Evolutionary conservation across 2,113 vertebrate species (phyloP).

Genomic region (Sinosuthora webbiana): DNA sequence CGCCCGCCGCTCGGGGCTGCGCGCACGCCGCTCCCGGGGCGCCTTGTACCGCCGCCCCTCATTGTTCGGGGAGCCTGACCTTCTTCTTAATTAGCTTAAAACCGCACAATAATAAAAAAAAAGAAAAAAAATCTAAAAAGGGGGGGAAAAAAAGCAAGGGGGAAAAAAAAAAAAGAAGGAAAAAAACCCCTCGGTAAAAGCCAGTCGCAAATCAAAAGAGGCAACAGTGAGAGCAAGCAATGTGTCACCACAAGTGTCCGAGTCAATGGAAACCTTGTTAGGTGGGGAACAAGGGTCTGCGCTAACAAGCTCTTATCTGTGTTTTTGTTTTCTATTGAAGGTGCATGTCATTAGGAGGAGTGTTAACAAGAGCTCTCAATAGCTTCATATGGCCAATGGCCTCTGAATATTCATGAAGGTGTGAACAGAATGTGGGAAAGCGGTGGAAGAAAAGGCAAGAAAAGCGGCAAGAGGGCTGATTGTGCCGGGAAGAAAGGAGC

Average conservation of each 20-base stretch:
- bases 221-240: constrained; percentile 58
- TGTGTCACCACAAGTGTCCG: constrained; percentile 62
- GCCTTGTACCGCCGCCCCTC: neutral
- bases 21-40: neutral
- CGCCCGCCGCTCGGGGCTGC: neutral
- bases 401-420: constrained; percentile 73
- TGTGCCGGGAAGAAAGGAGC: constrained; percentile 31
- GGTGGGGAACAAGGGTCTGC: constrained; percentile 53
- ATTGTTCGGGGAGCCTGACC: constrained; percentile 10
- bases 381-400: constrained; percentile 50
- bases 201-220: constrained; percentile 50
- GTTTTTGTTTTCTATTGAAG: constrained; percentile 66
- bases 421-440: constrained; percentile 70
- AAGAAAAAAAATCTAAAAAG: neutral
- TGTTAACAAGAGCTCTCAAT: constrained; percentile 67
- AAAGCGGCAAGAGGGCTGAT: constrained; percentile 19
- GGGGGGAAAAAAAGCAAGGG: neutral
- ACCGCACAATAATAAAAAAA: neutral
- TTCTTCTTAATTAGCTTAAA: constrained; percentile 59
- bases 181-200: neutral
- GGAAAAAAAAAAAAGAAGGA: neutral
- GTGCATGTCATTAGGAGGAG: constrained; percentile 62
- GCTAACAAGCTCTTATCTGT: constrained; percentile 68
- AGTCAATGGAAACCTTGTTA: constrained; percentile 69
- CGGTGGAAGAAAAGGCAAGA: constrained; percentile 40